Evolutionary conservation across 2,113 vertebrate species (phyloP).

Genomic region (Heterotis niloticus): DNA sequence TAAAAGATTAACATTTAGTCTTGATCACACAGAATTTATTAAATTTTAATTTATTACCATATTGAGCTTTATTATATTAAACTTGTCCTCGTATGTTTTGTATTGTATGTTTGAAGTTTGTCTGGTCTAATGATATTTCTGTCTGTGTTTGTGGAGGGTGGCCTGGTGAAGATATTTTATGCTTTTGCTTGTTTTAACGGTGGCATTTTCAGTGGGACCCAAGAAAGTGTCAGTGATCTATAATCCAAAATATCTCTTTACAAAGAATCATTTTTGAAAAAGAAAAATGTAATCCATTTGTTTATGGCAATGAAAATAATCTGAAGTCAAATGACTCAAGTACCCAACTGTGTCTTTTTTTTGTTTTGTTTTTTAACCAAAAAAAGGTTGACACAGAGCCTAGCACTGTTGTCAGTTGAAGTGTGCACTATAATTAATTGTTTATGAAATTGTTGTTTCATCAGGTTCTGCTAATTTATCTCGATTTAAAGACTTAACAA

Average conservation of each 20-base stretch:
- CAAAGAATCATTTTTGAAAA: not conserved
- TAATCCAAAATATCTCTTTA: constrained; percentile 5
- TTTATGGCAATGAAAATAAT: constrained; percentile 10
- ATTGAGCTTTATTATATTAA: constrained; percentile 18
- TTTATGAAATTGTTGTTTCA: not conserved
- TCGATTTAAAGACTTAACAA: constrained; percentile 3
- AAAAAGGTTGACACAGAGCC: not conserved
- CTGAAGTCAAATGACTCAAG: not conserved
- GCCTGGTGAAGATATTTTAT: constrained; percentile 16
- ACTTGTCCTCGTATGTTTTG: constrained; percentile 18
- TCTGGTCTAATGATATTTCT: constrained; percentile 3
- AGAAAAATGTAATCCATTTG: not conserved
- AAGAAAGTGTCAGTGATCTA: constrained; percentile 13
- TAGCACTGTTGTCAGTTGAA: not conserved
- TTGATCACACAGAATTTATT: constrained; percentile 12
- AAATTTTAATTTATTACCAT: constrained; percentile 4
- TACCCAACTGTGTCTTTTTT: not conserved
- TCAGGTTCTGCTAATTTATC: not conserved
- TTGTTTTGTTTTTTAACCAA: not conserved
- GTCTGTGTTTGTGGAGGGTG: constrained; percentile 14
- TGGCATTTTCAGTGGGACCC: constrained; percentile 2
- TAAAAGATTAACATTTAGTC: constrained; percentile 17
- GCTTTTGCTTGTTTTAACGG: not conserved
- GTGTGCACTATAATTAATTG: not conserved
- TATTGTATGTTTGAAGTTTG: constrained; percentile 22